Evolutionary conservation across 2,113 vertebrate genomes (phyloP).

Genomic region (Platysteira castanea): DNA sequence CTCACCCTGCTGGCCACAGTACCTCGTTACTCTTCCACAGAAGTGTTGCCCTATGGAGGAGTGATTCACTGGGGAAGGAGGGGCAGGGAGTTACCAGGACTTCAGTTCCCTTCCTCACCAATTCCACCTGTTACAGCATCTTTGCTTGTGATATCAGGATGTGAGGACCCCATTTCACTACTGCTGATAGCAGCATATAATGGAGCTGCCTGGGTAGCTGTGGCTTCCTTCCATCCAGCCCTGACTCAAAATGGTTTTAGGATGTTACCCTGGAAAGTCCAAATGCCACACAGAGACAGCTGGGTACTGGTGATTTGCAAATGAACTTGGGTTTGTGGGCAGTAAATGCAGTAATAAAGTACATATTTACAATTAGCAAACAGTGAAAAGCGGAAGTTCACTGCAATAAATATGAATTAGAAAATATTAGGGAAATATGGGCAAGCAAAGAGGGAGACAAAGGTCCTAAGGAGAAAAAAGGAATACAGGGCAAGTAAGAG

Average conservation of each 20-base stretch:
- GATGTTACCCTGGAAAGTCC: not conserved
- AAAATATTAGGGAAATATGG: not conserved
- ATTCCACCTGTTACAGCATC: not conserved
- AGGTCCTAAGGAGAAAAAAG: not conserved
- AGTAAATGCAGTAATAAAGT: not conserved
- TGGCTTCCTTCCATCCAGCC: not conserved
- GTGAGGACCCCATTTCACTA: not conserved
- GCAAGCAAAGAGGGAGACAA: not conserved
- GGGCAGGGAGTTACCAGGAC: not conserved
- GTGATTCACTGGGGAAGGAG: not conserved
- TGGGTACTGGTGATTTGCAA: not conserved
- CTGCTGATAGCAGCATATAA: not conserved
- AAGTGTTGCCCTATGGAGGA: fast-evolving
- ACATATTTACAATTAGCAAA: not conserved
- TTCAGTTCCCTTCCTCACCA: not conserved
- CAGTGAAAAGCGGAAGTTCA: not conserved
- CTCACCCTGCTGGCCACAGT: not conserved
- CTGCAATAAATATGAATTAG: not conserved
- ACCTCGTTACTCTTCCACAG: not conserved
- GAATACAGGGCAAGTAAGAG: not conserved
- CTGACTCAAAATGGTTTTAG: not conserved
- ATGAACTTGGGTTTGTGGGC: not conserved
- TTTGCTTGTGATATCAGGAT: not conserved
- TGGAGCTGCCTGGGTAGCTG: not conserved
- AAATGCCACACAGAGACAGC: not conserved